A percentile compares a stretch with the other conserved stretches of the same genome.
Evolutionary conservation across 2,888 invertebrate genomes (phyloP).

Genomic region (Neuroscelio doddi): DNA sequence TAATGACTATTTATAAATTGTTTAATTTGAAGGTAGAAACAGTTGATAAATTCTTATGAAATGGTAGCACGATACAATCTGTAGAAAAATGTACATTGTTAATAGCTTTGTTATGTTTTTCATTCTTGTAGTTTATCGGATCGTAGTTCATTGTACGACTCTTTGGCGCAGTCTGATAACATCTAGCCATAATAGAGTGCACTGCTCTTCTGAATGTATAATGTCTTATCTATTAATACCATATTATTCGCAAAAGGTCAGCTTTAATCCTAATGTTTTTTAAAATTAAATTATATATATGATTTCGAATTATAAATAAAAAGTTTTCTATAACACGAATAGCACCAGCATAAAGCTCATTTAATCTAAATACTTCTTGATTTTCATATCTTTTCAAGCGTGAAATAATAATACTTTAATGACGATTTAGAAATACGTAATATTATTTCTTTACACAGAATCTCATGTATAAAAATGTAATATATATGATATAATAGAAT

Average conservation of each 20-base stretch:
- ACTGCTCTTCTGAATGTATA: slow-evolving; percentile 15
- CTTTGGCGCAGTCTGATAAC: slow-evolving; percentile 22
- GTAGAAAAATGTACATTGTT: slow-evolving; percentile 33
- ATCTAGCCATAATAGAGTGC: slow-evolving; percentile 34
- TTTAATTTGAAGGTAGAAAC: no score
- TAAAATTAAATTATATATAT: background rate
- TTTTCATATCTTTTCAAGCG: no score
- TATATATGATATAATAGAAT: no score
- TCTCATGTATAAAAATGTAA: no score
- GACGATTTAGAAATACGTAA: no score
- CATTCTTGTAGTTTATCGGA: slow-evolving; percentile 39
- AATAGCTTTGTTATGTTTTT: slow-evolving; percentile 33
- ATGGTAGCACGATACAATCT: slow-evolving; percentile 35
- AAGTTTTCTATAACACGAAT: no score
- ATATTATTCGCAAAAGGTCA: slow-evolving; percentile 10
- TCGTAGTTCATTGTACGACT: slow-evolving; percentile 36
- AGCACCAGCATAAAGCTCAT: no score
- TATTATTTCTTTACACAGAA: no score
- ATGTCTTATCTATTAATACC: slow-evolving; percentile 20
- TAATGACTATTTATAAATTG: no score
- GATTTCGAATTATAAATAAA: background rate
- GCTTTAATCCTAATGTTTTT: background rate
- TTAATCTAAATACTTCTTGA: no score
- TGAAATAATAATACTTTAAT: no score
- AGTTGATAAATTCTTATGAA: slow-evolving; percentile 26